These are phyloP conservation scores for Acromyrmex charruanus DNA, from an alignment of 1,140 invertebrate species.

Conservation along the genomic window DNA sequence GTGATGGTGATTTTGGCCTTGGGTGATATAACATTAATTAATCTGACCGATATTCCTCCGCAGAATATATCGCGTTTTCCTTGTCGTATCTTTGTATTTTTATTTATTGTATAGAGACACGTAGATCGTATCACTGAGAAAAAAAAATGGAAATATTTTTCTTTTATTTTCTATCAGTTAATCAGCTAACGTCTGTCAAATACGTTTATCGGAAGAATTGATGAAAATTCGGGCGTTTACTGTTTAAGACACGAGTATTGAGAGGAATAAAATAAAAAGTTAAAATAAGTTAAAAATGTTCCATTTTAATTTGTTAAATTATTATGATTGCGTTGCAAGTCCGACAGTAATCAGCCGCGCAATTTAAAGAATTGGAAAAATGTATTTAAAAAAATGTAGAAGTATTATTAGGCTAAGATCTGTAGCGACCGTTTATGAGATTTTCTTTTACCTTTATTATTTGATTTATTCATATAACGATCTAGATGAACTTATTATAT, in stretches of 20 bases:
- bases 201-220: not conserved
- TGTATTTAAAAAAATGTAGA: no score
- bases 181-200: not conserved
- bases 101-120: not conserved
- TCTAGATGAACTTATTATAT: no score
- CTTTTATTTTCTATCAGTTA: not conserved
- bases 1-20: conserved; percentile 18
- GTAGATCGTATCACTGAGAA: not conserved
- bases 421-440: no score
- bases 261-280: not conserved
- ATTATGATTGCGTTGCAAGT: no score
- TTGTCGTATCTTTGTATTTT: not conserved
- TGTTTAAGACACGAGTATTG: not conserved
- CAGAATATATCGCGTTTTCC: not conserved
- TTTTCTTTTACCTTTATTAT: no score
- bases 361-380: no score
- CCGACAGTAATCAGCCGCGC: no score
- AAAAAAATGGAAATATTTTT: not conserved
- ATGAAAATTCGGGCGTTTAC: not conserved
- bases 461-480: no score
- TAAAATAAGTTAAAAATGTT: not conserved
- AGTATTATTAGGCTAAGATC: no score
- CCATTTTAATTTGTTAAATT: no score
- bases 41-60: not conserved
- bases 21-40: conserved; percentile 58